Base-by-base conservation (phyloP, 2,797 vertebrate species). In the Parauchenoglanis punctatus region DNA sequence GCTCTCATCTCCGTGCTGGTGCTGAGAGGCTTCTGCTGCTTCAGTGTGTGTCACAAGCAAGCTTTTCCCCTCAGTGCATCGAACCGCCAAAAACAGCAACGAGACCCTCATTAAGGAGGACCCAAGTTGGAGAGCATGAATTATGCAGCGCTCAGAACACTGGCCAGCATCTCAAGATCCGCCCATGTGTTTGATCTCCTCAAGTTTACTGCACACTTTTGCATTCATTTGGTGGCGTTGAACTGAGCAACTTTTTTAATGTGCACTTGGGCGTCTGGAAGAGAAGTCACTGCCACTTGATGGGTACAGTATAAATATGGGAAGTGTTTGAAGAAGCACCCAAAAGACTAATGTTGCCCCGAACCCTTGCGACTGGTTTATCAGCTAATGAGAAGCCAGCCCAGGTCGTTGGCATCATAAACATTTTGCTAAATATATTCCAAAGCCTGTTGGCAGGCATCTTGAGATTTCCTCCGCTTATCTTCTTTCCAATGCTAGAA, bases 101-200 rank as follows among this genome's bases (percentile, higher is more conserved):
- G 92, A 94, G 94, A 93, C 93, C 94, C 95, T 96, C 95, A 96
- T 96, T 96, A 96, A 93, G 91, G 94, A 92, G 91, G 88, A 86
- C 93, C 93, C 91, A 92, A 94, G 94, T 95, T 94, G 94, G 90
- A 93, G 93, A 93, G 87, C 93, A 96, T 96, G 94, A 96, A 96
- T 96, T 95, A 96, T 96, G 94, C 94, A 96, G 92, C 87, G n/a
- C 93, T 95, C 92, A 92, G 93, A 95, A 95, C 93, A 95, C 94
- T 95, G 94, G 95, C 95, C 95, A 96, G 94, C 93, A 90, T 94
- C 94, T 96, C 94, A 95, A 94, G 94, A 93, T 95, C 95, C 93
- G 93, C 94, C 93, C 89, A 87, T 67, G 91, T 91, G 94, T 96
- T 96, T 96, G 96, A 96, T 96, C 95, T 96, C 87, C 88, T 95